phyloP scores from a whole-genome alignment of 1,140 invertebrate species.

The Lucilia sericata region DNA sequence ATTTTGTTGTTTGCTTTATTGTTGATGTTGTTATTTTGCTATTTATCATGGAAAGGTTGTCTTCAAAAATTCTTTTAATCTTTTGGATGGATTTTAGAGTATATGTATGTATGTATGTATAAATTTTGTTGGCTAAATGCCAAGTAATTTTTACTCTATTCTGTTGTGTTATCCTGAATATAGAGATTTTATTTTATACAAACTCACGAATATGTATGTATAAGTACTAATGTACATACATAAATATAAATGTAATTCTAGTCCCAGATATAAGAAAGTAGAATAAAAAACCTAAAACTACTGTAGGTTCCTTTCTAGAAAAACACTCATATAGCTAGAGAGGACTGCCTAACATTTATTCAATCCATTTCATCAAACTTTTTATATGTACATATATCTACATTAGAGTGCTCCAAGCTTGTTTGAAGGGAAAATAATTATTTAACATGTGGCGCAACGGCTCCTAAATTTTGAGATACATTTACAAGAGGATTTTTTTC shows the following conservation, averaged over 20 bases:
- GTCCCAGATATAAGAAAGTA: too few species aligned
- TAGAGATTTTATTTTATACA: background rate
- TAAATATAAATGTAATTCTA: too few species aligned
- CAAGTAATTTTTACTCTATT: conserved; percentile 35
- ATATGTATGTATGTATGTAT: conserved; percentile 14
- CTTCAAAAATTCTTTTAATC: conserved; percentile 37
- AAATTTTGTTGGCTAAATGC: conserved; percentile 37
- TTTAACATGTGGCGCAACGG: too few species aligned
- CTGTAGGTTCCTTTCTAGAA: background rate
- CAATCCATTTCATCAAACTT: conserved; percentile 8
- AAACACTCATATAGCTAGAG: background rate
- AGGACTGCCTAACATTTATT: background rate
- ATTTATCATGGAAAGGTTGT: conserved; percentile 29
- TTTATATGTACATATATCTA: too few species aligned
- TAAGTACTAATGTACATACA: too few species aligned
- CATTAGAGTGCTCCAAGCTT: too few species aligned
- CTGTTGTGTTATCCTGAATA: conserved; percentile 32
- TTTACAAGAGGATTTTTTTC: too few species aligned
- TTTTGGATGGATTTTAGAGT: conserved; percentile 35
- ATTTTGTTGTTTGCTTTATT: background rate
- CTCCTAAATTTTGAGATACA: too few species aligned
- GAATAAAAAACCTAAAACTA: too few species aligned
- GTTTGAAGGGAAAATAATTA: too few species aligned
- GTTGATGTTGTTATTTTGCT: background rate
- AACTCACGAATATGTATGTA: too few species aligned